These are phyloP conservation scores for Heliocidaris erythrogramma DNA, from an alignment of 35 echinoderm and acorn worm species.

Conservation along the genomic window DNA sequence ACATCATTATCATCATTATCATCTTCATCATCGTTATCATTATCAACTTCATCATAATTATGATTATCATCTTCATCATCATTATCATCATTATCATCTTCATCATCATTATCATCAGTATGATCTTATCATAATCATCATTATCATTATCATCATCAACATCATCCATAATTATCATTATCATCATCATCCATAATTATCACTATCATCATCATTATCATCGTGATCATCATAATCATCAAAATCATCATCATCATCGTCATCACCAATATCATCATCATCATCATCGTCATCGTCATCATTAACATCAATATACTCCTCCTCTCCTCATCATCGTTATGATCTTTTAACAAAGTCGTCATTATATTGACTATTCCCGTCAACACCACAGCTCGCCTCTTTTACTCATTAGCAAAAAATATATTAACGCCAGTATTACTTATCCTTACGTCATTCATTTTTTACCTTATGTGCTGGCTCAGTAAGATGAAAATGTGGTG, in stretches of 20 bases:
- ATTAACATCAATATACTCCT: neutral
- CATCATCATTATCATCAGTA: no score
- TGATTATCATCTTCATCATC: neutral
- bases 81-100: neutral
- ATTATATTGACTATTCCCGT: neutral
- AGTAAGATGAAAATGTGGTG: no score
- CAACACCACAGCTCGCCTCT: neutral
- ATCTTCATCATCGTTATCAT: no score
- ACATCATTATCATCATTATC: no score
- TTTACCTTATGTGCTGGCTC: no score
- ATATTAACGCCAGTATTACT: neutral
- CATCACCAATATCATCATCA: neutral
- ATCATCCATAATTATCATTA: no score
- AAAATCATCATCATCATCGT: neutral
- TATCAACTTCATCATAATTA: no score
- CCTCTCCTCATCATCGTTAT: neutral
- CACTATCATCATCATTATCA: constrained; percentile 1
- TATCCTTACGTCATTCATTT: no score
- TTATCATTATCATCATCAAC: no score
- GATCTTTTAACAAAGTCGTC: neutral
- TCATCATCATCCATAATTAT: no score
- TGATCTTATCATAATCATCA: no score
- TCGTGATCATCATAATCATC: neutral
- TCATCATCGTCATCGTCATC: neutral
- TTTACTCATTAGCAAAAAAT: no score